Evolutionary conservation across 2,797 vertebrate species (phyloP).

Genomic region (Euphonia xanthogaster): DNA sequence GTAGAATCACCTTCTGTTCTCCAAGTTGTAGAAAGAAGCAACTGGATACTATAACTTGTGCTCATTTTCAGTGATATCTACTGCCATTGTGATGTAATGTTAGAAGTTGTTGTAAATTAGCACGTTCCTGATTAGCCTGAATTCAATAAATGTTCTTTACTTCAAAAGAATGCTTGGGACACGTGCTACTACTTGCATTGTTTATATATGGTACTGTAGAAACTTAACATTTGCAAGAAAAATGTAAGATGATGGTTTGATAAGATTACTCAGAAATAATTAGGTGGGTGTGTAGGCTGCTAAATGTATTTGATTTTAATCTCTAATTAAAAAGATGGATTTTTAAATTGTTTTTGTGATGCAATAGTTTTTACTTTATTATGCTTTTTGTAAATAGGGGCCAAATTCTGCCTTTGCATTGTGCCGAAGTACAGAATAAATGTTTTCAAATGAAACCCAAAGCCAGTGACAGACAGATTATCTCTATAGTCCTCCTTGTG

Average conservation of each 20-base stretch:
- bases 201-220: constrained; percentile 58
- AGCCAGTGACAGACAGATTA: background rate
- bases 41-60: background rate
- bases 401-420: background rate
- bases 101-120: constrained; percentile 42
- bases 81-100: constrained; percentile 20
- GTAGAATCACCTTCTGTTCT: background rate
- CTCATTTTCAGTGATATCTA: background rate
- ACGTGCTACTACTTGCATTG: constrained; percentile 55
- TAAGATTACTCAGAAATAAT: constrained; percentile 70
- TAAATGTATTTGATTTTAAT: constrained; percentile 71
- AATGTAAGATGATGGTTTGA: constrained; percentile 57
- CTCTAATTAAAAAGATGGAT: constrained; percentile 68
- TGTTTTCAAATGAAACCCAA: background rate
- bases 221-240: constrained; percentile 64
- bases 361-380: constrained; percentile 62
- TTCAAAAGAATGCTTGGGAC: constrained; percentile 55
- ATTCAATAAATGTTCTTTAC: constrained; percentile 49
- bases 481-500: background rate
- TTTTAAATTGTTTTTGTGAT: constrained; percentile 67
- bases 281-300: constrained; percentile 61
- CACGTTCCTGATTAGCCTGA: constrained; percentile 18
- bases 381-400: constrained; percentile 30
- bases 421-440: background rate
- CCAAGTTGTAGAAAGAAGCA: background rate